Conservation (phyloP, 2,888 invertebrate genomes). For the Hemaris fuciformis region DNA sequence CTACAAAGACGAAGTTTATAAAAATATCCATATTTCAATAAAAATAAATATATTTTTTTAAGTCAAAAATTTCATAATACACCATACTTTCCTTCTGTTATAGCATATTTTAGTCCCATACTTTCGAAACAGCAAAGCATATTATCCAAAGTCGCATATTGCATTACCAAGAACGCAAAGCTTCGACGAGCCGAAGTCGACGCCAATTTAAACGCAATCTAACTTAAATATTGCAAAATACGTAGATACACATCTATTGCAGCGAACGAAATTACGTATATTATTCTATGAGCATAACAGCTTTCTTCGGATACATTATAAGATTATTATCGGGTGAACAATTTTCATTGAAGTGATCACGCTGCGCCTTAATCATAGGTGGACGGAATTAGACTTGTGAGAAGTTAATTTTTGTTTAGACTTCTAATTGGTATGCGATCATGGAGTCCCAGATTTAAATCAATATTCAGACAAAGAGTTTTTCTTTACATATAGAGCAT, state of each 20-base stretch:
- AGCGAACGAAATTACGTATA: constrained; percentile 43
- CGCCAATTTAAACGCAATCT: constrained; percentile 38
- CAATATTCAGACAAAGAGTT: too few relatives aligned
- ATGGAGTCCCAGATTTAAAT: too few relatives aligned
- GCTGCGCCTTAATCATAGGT: neutral
- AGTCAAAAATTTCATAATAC: too few relatives aligned
- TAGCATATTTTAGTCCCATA: neutral
- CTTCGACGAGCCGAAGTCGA: neutral
- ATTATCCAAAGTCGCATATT: neutral
- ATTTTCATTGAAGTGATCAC: neutral
- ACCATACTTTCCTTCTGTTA: too few relatives aligned
- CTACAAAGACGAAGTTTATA: too few relatives aligned
- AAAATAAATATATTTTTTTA: too few relatives aligned
- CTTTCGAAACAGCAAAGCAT: too few relatives aligned
- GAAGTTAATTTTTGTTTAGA: neutral
- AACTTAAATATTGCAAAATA: constrained; percentile 33
- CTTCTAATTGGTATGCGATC: neutral
- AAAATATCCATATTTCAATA: too few relatives aligned
- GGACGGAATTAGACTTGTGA: neutral
- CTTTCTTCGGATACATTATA: constrained; percentile 40
- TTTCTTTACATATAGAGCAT: too few relatives aligned
- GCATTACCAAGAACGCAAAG: neutral
- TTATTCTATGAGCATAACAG: constrained; percentile 24
- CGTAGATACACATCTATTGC: constrained; percentile 38
- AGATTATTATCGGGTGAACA: constrained; percentile 41